Evolutionary conservation across 1,140 invertebrate species (phyloP), one percentile per base, ranked within the genome.

Genomic region (Anoplolepis gracilipes): DNA sequence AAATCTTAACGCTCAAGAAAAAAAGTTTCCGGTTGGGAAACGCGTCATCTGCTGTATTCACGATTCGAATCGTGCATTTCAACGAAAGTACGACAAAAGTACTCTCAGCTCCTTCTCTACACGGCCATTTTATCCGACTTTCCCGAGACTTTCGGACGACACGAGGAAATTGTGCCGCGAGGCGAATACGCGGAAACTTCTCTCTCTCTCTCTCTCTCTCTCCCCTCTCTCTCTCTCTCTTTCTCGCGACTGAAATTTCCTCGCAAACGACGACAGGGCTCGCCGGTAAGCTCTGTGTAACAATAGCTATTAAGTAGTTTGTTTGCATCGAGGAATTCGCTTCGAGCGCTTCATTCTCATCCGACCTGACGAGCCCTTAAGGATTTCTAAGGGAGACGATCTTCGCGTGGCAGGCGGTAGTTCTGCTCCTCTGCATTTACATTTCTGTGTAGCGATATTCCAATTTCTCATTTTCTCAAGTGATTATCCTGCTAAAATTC

Each of bases 251-350:
- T 25, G 28, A 87, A 87, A 39, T 76, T 86, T 67, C 13, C 49
- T 25, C 61, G 59, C 77, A 25, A 30, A 30, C 33, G 46, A 16
- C 39, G 28, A 67, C 57, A 84, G 88, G 90, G 75, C 84, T 88
- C 82, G 53, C n/a, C 55, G 67, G 57, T 78, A 75, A 77, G 64
- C 55, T 81, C 72, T 49, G 46, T 49, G 59, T 84, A 93, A 93
- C 92, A 91, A 92, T 91, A 91, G 89, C 87, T 92, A 92, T 92
- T 91, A 93, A 92, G 91, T 92, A 93, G 90, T 93, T 93, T 93
- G 92, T 93, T 93, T 92, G 90, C 90, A 90, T 90, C 90, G 90
- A 93, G 92, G 89, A 92, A 91, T 92, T 93, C 84, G 70, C 88
- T 87, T 67, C 84, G 84, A 89, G 90, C 61, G 61, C 46, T 84